Evolutionary conservation across 1,140 invertebrate genomes (phyloP), one percentile per base, ranked within the genome.

Genomic region (Drosophila parvula): DNA sequence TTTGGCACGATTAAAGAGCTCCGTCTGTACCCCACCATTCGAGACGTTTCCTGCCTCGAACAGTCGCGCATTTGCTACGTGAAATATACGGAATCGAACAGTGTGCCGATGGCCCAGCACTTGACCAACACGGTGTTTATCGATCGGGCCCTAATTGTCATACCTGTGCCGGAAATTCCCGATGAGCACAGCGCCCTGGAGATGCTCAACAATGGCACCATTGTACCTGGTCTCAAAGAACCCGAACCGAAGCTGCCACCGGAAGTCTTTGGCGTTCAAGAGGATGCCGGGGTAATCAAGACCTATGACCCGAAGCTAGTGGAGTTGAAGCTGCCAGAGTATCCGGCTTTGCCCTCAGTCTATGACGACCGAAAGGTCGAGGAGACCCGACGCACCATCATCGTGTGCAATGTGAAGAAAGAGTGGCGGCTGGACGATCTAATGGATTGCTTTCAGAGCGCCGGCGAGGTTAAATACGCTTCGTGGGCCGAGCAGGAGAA

Each of bases 51-150:
- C 6, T 96, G 97, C 58, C 97, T 97, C 0, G 96, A 98, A 3
- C 95, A 97, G 65, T 97, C 97, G 0, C 94, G 97, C 79, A 98
- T 99, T 84, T 99, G 98, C 92, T 99, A 98, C 92, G 96, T 99
- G 12, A 98, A 99, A 92, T 99, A 98, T 93, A 95, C 97, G 69
- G 98, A 99, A 81, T 94, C 95, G 9, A 79, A 50, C 12, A 85
- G 93, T 38, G 98, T 98, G 10, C 95, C 96, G 16, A 96, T 99
- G 10, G 98, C 98, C 5, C 97, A 99, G 79, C 99, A 99, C 93
- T 95, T 99, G 93, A 99, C 98, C 5, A 99, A 99, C 91, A 99
- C 98, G 0, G 98, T 99, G 30, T 99, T 99, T 92, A 99, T 99
- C 88, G 99, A 99, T 92, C 94, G 98, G 68, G 98, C 98, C 8